These are phyloP conservation scores for Calliphora vomitoria DNA, from an alignment of 2,888 invertebrate species.

Conservation along the genomic window DNA sequence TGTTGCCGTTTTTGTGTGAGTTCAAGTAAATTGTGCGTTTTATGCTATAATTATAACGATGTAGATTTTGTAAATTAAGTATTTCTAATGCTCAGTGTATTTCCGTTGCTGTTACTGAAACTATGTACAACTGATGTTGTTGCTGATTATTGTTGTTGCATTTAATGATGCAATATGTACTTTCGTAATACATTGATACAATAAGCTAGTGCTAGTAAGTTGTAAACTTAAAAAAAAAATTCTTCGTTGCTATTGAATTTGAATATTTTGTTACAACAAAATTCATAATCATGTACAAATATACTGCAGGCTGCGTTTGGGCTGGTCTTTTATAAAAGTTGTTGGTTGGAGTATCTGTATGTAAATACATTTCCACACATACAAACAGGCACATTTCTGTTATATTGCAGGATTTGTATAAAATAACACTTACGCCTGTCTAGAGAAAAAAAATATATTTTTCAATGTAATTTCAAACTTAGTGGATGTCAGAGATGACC, in stretches of 20 bases:
- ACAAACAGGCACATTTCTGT: too few relatives aligned
- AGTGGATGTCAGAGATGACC: too few relatives aligned
- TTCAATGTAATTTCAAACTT: too few relatives aligned
- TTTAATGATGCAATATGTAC: neutral
- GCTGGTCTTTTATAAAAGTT: too few relatives aligned
- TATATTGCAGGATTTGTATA: too few relatives aligned
- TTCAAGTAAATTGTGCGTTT: neutral
- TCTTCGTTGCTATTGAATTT: neutral
- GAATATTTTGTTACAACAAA: neutral
- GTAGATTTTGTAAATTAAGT: neutral
- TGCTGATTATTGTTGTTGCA: neutral
- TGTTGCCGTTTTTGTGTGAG: conserved; percentile 14
- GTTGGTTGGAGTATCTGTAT: neutral
- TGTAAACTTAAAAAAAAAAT: neutral
- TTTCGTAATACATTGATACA: neutral
- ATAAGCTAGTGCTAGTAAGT: conserved; percentile 4
- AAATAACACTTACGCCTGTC: too few relatives aligned
- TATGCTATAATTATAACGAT: conserved; percentile 32
- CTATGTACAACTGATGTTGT: neutral
- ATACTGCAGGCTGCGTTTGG: neutral
- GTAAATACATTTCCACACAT: too few relatives aligned
- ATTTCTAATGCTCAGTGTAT: neutral
- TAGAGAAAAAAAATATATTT: too few relatives aligned
- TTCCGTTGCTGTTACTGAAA: conserved; percentile 7
- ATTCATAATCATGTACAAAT: neutral